Evolutionary conservation across 2,113 vertebrate species (phyloP).

Genomic region (Heliornis fulica): DNA sequence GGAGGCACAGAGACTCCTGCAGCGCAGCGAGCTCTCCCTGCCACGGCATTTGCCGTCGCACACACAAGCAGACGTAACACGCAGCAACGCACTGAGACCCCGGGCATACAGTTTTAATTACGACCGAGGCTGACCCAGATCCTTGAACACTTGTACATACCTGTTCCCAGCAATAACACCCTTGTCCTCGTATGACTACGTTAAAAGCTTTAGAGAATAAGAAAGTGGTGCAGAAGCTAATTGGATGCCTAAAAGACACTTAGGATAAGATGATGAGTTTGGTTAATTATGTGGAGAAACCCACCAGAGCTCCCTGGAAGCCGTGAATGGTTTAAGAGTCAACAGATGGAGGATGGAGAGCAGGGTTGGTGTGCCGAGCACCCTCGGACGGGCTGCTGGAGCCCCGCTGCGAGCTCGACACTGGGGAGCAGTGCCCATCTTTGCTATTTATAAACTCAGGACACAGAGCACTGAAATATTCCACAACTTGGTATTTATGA

Average conservation of each 20-base stretch:
- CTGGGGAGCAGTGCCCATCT: background rate
- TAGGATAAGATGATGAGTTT: background rate
- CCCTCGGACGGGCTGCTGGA: background rate
- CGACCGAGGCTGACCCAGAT: background rate
- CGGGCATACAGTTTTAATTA: background rate
- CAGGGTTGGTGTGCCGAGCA: accelerated
- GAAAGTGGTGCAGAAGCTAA: background rate
- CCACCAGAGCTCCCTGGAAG: background rate
- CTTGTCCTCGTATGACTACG: background rate
- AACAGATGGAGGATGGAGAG: background rate
- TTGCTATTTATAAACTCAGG: background rate
- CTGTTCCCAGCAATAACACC: background rate
- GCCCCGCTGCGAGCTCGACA: background rate
- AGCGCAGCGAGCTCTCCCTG: background rate
- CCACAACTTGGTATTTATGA: background rate
- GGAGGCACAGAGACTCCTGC: background rate
- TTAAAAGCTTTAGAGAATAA: background rate
- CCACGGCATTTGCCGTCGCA: background rate
- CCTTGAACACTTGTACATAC: background rate
- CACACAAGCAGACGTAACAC: accelerated
- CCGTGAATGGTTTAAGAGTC: background rate
- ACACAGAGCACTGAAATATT: background rate
- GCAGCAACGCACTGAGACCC: background rate
- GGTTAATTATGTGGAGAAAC: background rate
- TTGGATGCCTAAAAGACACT: conserved; percentile 38